Conservation (phyloP, 1,140 invertebrate genomes). For the Adoxophyes honmai region DNA sequence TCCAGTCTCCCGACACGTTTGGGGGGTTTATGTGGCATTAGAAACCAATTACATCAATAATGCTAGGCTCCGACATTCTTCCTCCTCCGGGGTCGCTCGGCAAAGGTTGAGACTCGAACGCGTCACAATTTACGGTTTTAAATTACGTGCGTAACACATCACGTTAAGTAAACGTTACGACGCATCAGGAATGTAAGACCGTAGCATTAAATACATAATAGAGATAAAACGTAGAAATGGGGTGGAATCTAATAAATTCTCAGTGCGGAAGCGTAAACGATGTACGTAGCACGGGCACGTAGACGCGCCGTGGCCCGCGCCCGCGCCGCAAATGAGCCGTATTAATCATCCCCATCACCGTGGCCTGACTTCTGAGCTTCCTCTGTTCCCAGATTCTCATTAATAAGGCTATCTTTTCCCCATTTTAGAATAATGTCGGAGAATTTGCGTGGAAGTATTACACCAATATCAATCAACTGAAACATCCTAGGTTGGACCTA, state of each 20-base stretch:
- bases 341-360: conserved; percentile 71
- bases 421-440: not conserved
- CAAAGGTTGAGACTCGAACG: not conserved
- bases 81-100: not conserved
- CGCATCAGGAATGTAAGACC: conserved; percentile 24
- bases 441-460: too few relatives aligned
- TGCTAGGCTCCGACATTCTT: conserved; percentile 25
- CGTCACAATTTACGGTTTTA: conserved; percentile 14
- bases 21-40: conserved; percentile 72
- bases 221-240: conserved; percentile 69
- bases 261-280: conserved; percentile 69
- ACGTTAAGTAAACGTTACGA: conserved; percentile 29
- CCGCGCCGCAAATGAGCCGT: conserved; percentile 67
- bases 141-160: conserved; percentile 21
- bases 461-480: too few relatives aligned
- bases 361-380: conserved; percentile 60
- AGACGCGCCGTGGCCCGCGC: conserved; percentile 36
- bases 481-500: too few relatives aligned
- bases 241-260: conserved; percentile 70
- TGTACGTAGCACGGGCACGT: conserved; percentile 61
- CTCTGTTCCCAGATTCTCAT: conserved; percentile 54
- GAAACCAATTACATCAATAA: conserved; percentile 75
- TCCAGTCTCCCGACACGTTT: conserved; percentile 70
- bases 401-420: conserved; percentile 48
- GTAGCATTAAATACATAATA: conserved; percentile 56